A percentile compares a stretch with the other conserved stretches of the same genome.
Evolutionary conservation across 2,888 invertebrate species (phyloP).

Genomic region (Epirrhoe alternata): DNA sequence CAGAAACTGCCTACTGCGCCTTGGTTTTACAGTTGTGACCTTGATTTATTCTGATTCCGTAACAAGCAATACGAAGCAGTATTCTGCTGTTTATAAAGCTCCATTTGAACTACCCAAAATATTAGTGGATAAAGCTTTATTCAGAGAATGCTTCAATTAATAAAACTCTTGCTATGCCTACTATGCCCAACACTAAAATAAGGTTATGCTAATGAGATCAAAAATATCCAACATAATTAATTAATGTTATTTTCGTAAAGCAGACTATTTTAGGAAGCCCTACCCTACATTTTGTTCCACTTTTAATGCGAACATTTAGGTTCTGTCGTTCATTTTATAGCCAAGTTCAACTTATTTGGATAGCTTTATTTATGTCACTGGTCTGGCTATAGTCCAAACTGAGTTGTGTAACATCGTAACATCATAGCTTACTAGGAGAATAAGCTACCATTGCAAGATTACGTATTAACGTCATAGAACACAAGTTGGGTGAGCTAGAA

Average conservation of each 20-base stretch:
- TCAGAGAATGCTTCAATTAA: not conserved
- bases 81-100: too few species aligned
- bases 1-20: too few species aligned
- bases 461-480: too few species aligned
- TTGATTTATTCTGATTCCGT: too few species aligned
- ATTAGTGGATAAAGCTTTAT: too few species aligned
- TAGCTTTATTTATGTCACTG: slow-evolving; percentile 4
- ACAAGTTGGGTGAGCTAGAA: too few species aligned
- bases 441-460: not conserved
- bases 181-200: not conserved
- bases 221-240: slow-evolving; percentile 3
- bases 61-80: too few species aligned
- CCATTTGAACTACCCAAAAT: too few species aligned
- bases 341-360: not conserved
- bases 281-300: slow-evolving; percentile 10
- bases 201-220: slow-evolving; percentile 16
- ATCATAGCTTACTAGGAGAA: not conserved
- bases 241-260: slow-evolving; percentile 1
- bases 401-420: not conserved
- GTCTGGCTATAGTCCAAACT: slow-evolving; percentile 9
- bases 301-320: not conserved
- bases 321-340: slow-evolving; percentile 3
- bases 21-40: too few species aligned
- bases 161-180: not conserved
- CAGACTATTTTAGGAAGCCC: slow-evolving; percentile 17